Conservation (phyloP, 2,888 invertebrate species). For the Amblyteles armatorius region DNA sequence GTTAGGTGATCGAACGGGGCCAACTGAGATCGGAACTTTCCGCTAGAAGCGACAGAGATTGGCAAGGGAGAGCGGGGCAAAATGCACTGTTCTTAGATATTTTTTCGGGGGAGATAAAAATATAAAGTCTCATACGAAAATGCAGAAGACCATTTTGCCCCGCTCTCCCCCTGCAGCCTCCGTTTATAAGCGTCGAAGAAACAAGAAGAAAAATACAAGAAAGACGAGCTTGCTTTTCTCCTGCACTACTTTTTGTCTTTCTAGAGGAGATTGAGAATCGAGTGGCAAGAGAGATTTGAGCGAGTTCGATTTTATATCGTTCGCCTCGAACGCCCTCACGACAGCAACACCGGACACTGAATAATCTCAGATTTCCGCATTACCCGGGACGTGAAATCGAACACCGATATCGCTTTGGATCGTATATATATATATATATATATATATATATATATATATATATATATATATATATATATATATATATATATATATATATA, state of each 20-base stretch:
- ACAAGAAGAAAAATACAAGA: not conserved
- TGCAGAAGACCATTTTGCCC: too few relatives aligned
- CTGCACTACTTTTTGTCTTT: not conserved
- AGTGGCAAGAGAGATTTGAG: not conserved
- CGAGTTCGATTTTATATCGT: conserved; percentile 43
- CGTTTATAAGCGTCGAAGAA: not conserved
- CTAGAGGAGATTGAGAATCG: conserved; percentile 14
- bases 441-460: not conserved
- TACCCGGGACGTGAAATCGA: conserved; percentile 8
- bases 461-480: not conserved
- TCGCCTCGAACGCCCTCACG: conserved; percentile 10
- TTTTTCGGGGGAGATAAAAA: too few relatives aligned
- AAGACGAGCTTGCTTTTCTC: conserved; percentile 1
- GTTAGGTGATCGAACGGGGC: not conserved
- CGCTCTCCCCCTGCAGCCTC: too few relatives aligned
- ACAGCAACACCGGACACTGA: conserved; percentile 38
- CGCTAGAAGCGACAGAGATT: too few relatives aligned
- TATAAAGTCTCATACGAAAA: too few relatives aligned
- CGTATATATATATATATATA: not conserved
- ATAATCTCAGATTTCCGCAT: conserved; percentile 51
- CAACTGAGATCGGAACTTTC: too few relatives aligned
- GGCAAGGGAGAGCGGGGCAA: too few relatives aligned
- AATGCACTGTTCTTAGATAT: too few relatives aligned
- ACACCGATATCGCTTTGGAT: not conserved
- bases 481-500: not conserved